These are phyloP conservation scores for Oophaga pumilio DNA, from an alignment of 2,113 vertebrate species.

Conservation along the genomic window DNA sequence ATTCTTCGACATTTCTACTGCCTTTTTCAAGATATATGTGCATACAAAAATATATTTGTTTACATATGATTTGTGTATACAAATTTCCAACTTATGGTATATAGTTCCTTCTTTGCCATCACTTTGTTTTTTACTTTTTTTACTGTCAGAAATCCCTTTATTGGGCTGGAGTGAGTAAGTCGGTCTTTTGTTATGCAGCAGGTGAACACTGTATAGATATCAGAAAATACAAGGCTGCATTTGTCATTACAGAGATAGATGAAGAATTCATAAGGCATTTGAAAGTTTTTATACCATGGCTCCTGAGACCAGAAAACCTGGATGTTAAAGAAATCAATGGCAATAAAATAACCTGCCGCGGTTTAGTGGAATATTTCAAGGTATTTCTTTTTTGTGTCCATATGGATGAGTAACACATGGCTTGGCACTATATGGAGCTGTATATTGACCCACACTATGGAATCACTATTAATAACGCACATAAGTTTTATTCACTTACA, in stretches of 20 bases:
- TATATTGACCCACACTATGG: background rate
- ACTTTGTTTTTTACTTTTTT: no score
- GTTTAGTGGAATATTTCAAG: slow-evolving; percentile 98
- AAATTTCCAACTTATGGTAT: no score
- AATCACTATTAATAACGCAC: background rate
- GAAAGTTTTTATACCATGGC: slow-evolving; percentile 94
- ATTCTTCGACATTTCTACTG: no score
- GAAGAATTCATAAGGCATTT: slow-evolving; percentile 93
- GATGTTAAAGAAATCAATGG: slow-evolving; percentile 98
- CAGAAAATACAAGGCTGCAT: background rate
- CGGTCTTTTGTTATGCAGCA: background rate
- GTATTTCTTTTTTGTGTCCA: slow-evolving; percentile 65
- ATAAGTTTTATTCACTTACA: background rate
- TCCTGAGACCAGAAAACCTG: slow-evolving; percentile 86
- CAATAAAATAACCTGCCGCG: slow-evolving; percentile 94
- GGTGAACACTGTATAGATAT: background rate
- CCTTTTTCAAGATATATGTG: no score
- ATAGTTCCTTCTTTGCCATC: no score
- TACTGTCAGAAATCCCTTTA: no score
- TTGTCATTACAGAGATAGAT: slow-evolving; percentile 85
- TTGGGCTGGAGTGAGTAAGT: background rate
- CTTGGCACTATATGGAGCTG: background rate
- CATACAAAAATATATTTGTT: no score
- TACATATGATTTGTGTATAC: no score
- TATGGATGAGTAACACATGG: background rate